These are phyloP conservation scores for Zaprionus obscuricornis DNA, from an alignment of 2,888 invertebrate genomes.

Conservation along the genomic window DNA sequence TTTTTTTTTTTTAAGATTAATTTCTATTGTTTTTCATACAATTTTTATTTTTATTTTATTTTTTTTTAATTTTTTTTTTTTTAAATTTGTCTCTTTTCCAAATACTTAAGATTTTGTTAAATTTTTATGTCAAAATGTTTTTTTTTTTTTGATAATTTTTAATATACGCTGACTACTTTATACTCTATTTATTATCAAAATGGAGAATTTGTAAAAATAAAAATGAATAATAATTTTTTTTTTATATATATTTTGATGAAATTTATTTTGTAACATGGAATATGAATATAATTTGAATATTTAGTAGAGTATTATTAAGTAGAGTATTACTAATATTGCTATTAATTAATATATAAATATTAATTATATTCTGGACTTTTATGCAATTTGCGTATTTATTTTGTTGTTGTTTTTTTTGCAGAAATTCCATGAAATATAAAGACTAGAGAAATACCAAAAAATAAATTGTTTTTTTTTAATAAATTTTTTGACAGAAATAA, in stretches of 20 bases:
- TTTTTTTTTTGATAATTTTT: too few species aligned
- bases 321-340: conserved; percentile 54
- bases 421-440: conserved; percentile 4
- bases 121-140: neutral
- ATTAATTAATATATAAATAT: conserved; percentile 40
- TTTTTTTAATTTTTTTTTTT: conserved; percentile 3
- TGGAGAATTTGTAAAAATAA: neutral
- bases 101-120: conserved; percentile 9
- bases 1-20: neutral
- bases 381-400: too few species aligned
- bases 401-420: too few species aligned
- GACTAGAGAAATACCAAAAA: conserved; percentile 44
- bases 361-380: too few species aligned
- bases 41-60: neutral
- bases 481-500: conserved; percentile 3
- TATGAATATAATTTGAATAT: conserved; percentile 11
- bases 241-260: neutral
- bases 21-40: neutral
- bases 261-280: conserved; percentile 7
- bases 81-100: neutral
- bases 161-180: too few species aligned
- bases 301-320: conserved; percentile 37
- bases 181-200: too few species aligned
- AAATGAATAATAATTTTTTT: neutral
- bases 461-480: too few species aligned